These are phyloP conservation scores for Oscheius sp. DNA, from an alignment of 2,888 invertebrate genomes.

Conservation along the genomic window DNA sequence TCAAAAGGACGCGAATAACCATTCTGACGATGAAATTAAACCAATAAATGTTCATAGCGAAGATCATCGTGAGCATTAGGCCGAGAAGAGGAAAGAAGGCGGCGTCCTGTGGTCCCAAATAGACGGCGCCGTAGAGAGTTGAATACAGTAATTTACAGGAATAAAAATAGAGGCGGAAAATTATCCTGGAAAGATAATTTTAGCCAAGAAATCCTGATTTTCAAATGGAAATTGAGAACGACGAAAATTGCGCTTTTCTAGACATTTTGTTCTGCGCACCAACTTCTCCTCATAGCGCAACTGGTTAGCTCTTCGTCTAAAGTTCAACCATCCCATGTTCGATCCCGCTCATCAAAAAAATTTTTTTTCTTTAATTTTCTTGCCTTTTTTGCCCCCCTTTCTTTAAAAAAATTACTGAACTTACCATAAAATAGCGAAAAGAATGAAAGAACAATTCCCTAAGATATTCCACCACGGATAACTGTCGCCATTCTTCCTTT, in stretches of 20 bases:
- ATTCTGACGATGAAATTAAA: conserved; percentile 66
- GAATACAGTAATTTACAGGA: conserved; percentile 64
- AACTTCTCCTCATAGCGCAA: no score
- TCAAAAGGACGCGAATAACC: conserved; percentile 60
- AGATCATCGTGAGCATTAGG: conserved; percentile 58
- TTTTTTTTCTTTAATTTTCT: no score
- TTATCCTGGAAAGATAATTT: conserved; percentile 42
- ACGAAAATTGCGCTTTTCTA: no score
- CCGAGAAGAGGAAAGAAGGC: conserved; percentile 61
- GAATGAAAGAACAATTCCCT: conserved; percentile 58
- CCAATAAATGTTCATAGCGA: conserved; percentile 65
- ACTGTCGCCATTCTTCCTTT: conserved; percentile 58
- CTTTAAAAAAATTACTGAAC: neutral
- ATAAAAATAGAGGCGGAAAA: conserved; percentile 66
- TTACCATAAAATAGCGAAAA: conserved; percentile 63
- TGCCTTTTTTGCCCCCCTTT: neutral
- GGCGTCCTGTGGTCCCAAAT: conserved; percentile 61
- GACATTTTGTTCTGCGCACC: no score
- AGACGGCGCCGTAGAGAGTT: conserved; percentile 62
- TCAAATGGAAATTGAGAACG: no score
- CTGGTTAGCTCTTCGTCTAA: no score
- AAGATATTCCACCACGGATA: conserved; percentile 53
- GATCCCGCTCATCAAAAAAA: neutral
- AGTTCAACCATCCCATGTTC: no score
- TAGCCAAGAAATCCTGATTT: no score